Evolutionary conservation across 2,797 vertebrate genomes (phyloP).

Genomic region (Orientallactaga sibirica): DNA sequence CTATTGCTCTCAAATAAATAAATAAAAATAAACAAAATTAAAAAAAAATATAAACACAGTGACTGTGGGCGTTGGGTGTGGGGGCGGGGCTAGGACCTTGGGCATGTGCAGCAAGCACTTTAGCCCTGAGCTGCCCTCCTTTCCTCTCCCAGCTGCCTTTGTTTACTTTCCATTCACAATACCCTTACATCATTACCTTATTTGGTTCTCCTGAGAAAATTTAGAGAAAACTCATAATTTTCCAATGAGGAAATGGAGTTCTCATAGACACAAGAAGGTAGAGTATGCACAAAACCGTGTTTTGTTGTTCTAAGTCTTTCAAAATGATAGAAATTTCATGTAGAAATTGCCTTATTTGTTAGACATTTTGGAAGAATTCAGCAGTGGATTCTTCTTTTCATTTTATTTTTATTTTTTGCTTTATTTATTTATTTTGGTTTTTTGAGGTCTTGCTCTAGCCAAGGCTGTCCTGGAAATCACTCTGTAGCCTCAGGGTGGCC

Average conservation of each 20-base stretch:
- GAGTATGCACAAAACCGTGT: neutral
- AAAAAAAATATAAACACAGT: too few relatives aligned
- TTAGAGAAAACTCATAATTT: neutral
- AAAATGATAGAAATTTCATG: neutral
- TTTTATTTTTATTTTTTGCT: too few relatives aligned
- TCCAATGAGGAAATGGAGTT: neutral
- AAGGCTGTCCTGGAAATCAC: too few relatives aligned
- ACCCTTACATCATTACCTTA: neutral
- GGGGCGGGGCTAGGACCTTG: neutral
- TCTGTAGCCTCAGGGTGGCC: too few relatives aligned
- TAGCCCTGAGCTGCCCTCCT: neutral
- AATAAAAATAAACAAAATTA: too few relatives aligned
- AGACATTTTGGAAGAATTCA: slow-evolving; percentile 36
- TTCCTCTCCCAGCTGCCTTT: neutral
- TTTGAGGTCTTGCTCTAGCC: too few relatives aligned
- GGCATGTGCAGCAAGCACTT: neutral
- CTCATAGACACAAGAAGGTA: neutral
- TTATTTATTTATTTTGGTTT: too few relatives aligned
- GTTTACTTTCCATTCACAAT: slow-evolving; percentile 17
- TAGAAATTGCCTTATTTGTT: neutral
- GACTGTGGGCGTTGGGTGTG: neutral
- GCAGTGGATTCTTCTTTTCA: neutral
- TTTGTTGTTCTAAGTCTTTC: neutral
- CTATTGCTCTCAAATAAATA: too few relatives aligned
- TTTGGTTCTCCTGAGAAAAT: slow-evolving; percentile 2